Conservation (phyloP, 30 jellyfish, hydroid and myxozoan species). For the Chrysaora quinquecirrha region DNA sequence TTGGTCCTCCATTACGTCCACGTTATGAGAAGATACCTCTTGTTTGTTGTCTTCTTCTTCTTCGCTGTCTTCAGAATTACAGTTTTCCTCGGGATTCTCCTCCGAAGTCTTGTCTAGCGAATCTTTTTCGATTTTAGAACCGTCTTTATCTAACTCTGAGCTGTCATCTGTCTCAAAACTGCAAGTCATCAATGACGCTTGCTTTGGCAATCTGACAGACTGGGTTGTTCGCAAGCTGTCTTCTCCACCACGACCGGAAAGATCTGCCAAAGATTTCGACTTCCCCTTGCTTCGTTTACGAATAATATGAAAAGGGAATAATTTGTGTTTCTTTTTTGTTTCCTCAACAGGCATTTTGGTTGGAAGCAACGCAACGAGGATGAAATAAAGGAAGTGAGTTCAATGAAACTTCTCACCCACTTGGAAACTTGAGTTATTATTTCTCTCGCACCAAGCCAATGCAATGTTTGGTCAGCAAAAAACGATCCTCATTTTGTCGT, state of each 20-base stretch:
- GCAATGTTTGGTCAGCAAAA: not conserved
- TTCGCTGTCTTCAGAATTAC: not conserved
- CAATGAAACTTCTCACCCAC: no score
- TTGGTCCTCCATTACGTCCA: no score
- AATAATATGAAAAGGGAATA: conserved; percentile 45
- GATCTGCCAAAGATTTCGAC: conserved; percentile 60
- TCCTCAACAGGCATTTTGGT: conserved; percentile 51
- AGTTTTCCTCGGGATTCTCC: not conserved
- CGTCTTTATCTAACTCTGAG: not conserved
- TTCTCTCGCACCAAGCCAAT: not conserved
- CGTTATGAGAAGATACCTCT: no score
- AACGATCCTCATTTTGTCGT: not conserved
- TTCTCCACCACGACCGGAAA: conserved; percentile 31
- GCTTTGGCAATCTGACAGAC: not conserved
- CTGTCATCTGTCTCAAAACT: not conserved
- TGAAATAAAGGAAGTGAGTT: no score
- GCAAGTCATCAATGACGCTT: not conserved
- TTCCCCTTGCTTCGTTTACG: conserved; percentile 67
- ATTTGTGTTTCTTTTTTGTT: conserved; percentile 44
- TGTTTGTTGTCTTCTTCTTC: not conserved
- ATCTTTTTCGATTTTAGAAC: not conserved
- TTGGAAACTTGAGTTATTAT: no score
- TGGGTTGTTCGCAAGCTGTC: conserved; percentile 11
- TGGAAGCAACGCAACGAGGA: no score
- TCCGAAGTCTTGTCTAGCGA: not conserved